phyloP scores from a whole-genome alignment of 2,888 invertebrate species.

The Coelinius sp. region DNA sequence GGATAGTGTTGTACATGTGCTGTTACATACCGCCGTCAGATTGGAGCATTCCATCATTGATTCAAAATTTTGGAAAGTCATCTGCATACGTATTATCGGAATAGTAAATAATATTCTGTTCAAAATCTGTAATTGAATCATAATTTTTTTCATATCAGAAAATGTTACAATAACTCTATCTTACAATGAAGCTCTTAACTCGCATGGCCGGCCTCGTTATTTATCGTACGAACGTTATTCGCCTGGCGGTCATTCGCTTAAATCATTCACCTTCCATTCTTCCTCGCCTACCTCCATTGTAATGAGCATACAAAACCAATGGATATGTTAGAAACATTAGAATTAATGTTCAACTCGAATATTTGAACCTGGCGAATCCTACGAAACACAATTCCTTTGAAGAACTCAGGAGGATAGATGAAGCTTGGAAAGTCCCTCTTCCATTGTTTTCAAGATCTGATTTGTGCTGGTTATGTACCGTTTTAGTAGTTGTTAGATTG shows the following conservation, averaged over 20 bases:
- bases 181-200: conserved; percentile 67
- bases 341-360: no score
- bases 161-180: not conserved
- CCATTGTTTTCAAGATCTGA: no score
- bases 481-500: no score
- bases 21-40: not conserved
- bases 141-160: not conserved
- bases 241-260: conserved; percentile 61
- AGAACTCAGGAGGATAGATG: no score
- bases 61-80: not conserved
- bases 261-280: conserved; percentile 57
- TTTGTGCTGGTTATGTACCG: no score
- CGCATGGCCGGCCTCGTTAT: conserved; percentile 62
- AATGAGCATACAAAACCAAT: no score
- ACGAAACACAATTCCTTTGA: no score
- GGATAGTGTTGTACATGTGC: not conserved
- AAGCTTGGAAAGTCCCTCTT: no score
- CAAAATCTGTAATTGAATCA: no score
- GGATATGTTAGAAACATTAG: no score
- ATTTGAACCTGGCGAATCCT: no score
- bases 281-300: not conserved
- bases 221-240: conserved; percentile 63
- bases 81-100: not conserved
- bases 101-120: no score
- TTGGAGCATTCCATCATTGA: not conserved